Percentiles rank a stretch among this genome's conserved stretches.
phyloP scores from a whole-genome alignment of 2,797 vertebrate genomes.

The Fratercula arctica region DNA sequence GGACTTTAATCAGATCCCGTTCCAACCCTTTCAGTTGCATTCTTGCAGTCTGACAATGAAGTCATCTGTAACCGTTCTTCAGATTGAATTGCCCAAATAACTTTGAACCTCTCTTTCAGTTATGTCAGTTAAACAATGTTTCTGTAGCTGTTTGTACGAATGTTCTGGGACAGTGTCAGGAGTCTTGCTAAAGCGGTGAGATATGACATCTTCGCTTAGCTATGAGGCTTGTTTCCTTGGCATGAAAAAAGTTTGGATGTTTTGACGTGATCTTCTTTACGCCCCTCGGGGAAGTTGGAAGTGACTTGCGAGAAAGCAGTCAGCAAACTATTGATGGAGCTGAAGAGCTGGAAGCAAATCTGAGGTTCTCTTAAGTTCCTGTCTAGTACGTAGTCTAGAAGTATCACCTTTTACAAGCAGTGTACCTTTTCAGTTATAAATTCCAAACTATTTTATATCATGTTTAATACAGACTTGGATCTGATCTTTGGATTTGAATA shows the following conservation, averaged over 20 bases:
- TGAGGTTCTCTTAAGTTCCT: not conserved
- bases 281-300: not conserved
- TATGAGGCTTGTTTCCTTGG: not conserved
- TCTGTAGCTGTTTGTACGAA: not conserved
- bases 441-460: not conserved
- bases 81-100: not conserved
- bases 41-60: not conserved
- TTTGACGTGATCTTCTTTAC: not conserved
- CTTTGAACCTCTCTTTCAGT: not conserved
- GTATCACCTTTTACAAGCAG: not conserved
- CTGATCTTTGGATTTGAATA: not conserved
- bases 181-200: not conserved
- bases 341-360: not conserved
- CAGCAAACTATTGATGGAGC: not conserved
- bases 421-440: not conserved
- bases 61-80: not conserved
- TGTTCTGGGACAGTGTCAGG: not conserved
- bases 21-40: fast-evolving
- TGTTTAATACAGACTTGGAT: not conserved
- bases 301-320: not conserved
- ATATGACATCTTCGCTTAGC: not conserved
- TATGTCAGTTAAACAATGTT: not conserved
- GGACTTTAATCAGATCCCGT: not conserved
- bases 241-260: not conserved
- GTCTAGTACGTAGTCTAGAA: not conserved